These are phyloP conservation scores for Siniperca obscura DNA, from an alignment of 2,797 vertebrate species.

Conservation along the genomic window DNA sequence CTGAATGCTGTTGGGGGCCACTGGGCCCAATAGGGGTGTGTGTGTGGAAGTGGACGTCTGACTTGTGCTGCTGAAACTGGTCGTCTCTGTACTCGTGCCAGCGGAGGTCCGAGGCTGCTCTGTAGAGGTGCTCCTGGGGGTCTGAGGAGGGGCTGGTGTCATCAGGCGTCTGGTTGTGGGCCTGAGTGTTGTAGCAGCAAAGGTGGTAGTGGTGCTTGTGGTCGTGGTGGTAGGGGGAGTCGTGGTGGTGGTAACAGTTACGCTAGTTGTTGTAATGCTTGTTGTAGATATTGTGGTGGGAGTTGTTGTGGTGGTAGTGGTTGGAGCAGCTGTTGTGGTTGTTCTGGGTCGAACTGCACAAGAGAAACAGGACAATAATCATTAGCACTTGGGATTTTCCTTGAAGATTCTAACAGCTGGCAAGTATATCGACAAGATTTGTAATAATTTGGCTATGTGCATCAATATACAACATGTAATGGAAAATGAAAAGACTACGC, in stretches of 20 bases:
- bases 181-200: conserved; percentile 49
- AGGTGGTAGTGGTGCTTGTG: conserved; percentile 42
- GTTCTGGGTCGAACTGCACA: conserved; percentile 78
- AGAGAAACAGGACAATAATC: not conserved
- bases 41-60: conserved; percentile 75
- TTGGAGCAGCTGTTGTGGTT: conserved; percentile 68
- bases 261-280: conserved; percentile 30
- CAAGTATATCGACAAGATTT: not conserved
- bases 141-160: conserved; percentile 46
- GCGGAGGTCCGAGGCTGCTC: conserved; percentile 51
- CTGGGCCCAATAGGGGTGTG: conserved; percentile 58
- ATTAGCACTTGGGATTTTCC: not conserved
- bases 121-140: conserved; percentile 73
- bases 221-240: conserved; percentile 30
- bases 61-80: conserved; percentile 56
- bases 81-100: conserved; percentile 55
- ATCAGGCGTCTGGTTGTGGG: conserved; percentile 49
- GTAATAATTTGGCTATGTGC: not conserved
- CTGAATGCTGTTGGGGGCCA: conserved; percentile 82
- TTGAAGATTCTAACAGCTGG: not conserved
- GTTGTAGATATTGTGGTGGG: conserved; percentile 39
- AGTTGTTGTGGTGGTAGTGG: conserved; percentile 51
- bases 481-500: not conserved
- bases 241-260: conserved; percentile 27
- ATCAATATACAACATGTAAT: not conserved